phyloP scores from a whole-genome alignment of 92 coral and sea anemone species.

The Palythoa caribaeorum region DNA sequence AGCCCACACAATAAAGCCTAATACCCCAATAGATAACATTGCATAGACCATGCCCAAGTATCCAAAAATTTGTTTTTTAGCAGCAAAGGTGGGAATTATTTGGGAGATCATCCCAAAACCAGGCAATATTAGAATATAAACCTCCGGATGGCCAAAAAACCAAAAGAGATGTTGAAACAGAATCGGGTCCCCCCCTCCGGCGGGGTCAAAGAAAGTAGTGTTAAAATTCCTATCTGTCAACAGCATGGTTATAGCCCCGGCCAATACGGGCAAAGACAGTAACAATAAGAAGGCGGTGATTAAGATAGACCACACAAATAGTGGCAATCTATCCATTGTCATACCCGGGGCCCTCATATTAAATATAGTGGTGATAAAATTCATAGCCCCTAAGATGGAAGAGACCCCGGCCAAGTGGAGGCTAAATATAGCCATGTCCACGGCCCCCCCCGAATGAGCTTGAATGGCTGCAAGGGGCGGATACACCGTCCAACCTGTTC shows the following conservation, averaged over 20 bases:
- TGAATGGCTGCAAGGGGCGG: slow-evolving; percentile 72
- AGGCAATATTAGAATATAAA: slow-evolving; percentile 85
- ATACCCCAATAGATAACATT: slow-evolving; percentile 84
- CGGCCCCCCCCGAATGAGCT: slow-evolving; percentile 79
- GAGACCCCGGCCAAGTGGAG: slow-evolving; percentile 89
- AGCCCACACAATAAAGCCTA: slow-evolving; percentile 92
- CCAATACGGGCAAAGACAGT: slow-evolving; percentile 83
- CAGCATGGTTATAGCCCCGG: slow-evolving; percentile 82
- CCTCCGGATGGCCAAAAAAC: slow-evolving; percentile 91
- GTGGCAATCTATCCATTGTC: slow-evolving; percentile 70
- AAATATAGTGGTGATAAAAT: slow-evolving; percentile 82
- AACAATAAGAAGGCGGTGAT: slow-evolving; percentile 82
- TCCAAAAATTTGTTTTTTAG: slow-evolving; percentile 84
- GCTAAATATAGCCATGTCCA: slow-evolving; percentile 80
- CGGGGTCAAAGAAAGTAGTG: slow-evolving; percentile 88
- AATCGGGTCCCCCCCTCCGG: slow-evolving; percentile 89
- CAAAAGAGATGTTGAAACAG: slow-evolving; percentile 89
- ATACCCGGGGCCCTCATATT: slow-evolving; percentile 77
- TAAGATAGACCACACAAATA: slow-evolving; percentile 82
- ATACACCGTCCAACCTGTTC: slow-evolving; percentile 87
- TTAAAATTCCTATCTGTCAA: slow-evolving; percentile 85
- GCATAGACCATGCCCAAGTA: slow-evolving; percentile 85
- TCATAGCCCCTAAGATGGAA: slow-evolving; percentile 83
- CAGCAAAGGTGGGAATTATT: slow-evolving; percentile 81
- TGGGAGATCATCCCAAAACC: slow-evolving; percentile 87